Conservation (phyloP, 2,888 invertebrate genomes). For the Nomada ruficornis region DNA sequence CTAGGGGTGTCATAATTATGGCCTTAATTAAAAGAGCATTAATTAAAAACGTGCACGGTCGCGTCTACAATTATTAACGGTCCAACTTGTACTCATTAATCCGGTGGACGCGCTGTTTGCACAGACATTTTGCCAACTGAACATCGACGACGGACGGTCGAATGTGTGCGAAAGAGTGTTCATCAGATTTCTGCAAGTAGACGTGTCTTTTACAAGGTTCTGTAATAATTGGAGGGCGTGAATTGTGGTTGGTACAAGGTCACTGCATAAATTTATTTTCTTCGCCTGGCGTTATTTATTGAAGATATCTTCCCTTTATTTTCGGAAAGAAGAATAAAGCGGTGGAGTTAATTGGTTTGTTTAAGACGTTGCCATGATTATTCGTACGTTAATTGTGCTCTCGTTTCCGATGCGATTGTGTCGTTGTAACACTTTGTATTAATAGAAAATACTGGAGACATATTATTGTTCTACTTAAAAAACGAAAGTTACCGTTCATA, state of each 20-base stretch:
- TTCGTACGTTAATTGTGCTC: no score
- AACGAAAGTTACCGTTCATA: no score
- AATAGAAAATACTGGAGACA: no score
- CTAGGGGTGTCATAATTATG: slow-evolving; percentile 71
- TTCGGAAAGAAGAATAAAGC: no score
- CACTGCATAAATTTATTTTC: no score
- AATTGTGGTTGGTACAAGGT: background rate
- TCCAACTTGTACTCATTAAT: slow-evolving; percentile 78
- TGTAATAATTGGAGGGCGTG: background rate
- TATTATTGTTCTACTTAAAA: no score
- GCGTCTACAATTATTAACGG: slow-evolving; percentile 76
- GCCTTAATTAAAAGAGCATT: slow-evolving; percentile 79
- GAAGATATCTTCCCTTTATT: no score
- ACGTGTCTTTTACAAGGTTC: background rate
- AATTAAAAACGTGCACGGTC: slow-evolving; percentile 72
- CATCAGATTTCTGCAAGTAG: background rate
- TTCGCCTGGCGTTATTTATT: no score
- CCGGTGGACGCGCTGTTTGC: slow-evolving; percentile 44
- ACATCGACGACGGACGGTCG: slow-evolving; percentile 35
- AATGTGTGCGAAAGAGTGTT: slow-evolving; percentile 26
- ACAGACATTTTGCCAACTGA: slow-evolving; percentile 42
- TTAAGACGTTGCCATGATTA: no score
- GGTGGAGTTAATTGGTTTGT: no score
- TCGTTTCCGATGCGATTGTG: no score
- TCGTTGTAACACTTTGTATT: no score